These are phyloP conservation scores for Hystrix brachyura DNA, from an alignment of 2,113 vertebrate genomes.

Conservation along the genomic window DNA sequence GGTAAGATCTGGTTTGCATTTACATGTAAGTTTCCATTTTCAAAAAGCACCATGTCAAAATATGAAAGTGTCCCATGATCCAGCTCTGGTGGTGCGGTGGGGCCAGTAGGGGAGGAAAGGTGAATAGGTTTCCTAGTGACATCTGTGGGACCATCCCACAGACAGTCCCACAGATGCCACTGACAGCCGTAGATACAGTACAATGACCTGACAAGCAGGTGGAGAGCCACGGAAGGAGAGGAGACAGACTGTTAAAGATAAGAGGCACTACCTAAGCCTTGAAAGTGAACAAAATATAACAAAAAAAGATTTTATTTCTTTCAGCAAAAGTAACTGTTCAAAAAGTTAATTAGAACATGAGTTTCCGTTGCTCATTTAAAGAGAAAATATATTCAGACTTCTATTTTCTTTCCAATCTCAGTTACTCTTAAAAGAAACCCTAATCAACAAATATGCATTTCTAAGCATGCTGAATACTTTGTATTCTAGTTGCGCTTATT, in stretches of 20 bases:
- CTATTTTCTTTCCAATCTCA: neutral
- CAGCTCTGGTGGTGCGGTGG: neutral
- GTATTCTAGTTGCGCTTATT: constrained; percentile 55
- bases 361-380: constrained; percentile 24
- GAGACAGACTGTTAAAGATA: neutral
- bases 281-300: neutral
- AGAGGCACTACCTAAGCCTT: neutral
- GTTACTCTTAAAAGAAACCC: constrained; percentile 28
- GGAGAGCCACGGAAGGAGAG: neutral
- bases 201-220: neutral
- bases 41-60: neutral
- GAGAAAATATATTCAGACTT: constrained; percentile 16
- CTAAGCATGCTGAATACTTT: constrained; percentile 25
- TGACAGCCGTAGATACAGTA: neutral
- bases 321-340: neutral
- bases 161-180: too few species aligned
- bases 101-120: neutral
- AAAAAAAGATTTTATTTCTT: neutral
- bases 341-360: constrained; percentile 42
- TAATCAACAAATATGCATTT: constrained; percentile 9
- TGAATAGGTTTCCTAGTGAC: neutral
- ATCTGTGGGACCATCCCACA: neutral
- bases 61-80: neutral
- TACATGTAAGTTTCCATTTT: neutral
- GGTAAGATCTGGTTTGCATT: neutral